Evolutionary conservation across 2,888 invertebrate species (phyloP).

Genomic region (Amphimallon solstitiale): DNA sequence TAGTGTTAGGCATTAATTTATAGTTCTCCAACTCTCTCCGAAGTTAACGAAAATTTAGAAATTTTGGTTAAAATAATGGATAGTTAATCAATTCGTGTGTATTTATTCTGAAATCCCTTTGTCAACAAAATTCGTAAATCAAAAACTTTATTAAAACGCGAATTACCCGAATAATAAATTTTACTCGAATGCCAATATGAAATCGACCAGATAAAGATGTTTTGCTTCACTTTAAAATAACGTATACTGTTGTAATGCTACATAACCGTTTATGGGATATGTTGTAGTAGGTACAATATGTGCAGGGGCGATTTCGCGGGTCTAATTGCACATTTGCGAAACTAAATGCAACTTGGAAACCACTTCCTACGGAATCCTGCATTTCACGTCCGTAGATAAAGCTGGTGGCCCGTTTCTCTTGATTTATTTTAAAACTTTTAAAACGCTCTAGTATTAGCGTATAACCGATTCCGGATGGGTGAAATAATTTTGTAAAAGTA

Average conservation of each 20-base stretch:
- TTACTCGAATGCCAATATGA: neutral
- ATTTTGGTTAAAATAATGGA: no score
- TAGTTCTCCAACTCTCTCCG: no score
- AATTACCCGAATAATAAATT: neutral
- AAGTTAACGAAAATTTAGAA: no score
- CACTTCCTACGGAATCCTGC: neutral
- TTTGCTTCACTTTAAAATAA: conserved; percentile 15
- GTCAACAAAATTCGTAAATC: no score
- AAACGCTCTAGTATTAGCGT: neutral
- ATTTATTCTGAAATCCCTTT: no score
- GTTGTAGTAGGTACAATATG: conserved; percentile 12
- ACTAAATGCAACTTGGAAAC: conserved; percentile 4
- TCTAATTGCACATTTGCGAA: conserved; percentile 26
- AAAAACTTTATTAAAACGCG: no score
- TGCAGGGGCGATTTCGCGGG: conserved; percentile 16
- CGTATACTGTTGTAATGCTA: neutral
- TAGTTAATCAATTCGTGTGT: no score
- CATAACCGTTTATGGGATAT: conserved; percentile 5
- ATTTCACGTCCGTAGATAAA: conserved; percentile 16
- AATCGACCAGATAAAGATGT: conserved; percentile 14
- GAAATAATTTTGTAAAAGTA: neutral
- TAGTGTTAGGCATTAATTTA: no score
- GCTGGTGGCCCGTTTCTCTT: conserved; percentile 7
- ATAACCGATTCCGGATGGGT: neutral
- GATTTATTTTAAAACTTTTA: conserved; percentile 11